A percentile compares a stretch with the other conserved stretches of the same genome.
These are phyloP conservation scores for Nephrotoma guestfalica DNA, from an alignment of 2,888 invertebrate genomes.

Conservation along the genomic window DNA sequence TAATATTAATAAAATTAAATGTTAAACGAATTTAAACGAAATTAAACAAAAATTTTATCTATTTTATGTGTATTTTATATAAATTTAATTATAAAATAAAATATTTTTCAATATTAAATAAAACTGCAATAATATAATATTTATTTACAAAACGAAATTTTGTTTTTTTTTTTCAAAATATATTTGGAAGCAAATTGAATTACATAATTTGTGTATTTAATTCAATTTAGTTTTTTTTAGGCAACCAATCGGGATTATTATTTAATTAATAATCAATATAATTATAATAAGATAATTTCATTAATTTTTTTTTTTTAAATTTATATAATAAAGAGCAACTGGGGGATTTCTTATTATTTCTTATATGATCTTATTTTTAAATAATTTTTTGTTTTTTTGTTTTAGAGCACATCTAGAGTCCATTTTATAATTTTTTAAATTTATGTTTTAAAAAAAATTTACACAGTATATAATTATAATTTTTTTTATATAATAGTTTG, in stretches of 20 bases:
- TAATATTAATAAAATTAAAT: not conserved
- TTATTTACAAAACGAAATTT: not conserved
- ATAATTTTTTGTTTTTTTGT: not conserved
- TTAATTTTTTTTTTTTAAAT: not conserved
- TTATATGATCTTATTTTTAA: not conserved
- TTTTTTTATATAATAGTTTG: not conserved
- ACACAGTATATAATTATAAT: not conserved
- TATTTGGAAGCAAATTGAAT: not conserved
- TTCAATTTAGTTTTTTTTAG: not conserved
- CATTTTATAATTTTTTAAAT: not conserved
- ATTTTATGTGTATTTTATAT: not conserved
- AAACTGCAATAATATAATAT: not conserved
- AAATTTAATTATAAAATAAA: not conserved
- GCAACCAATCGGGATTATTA: not conserved
- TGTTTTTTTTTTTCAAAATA: not conserved
- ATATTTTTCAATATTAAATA: not conserved
- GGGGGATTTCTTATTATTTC: not conserved
- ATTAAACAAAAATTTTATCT: not conserved
- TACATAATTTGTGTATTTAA: not conserved
- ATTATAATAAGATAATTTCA: not conserved
- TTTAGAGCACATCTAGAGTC: slow-evolving; percentile 5
- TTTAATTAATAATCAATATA: not conserved
- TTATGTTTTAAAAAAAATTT: not conserved
- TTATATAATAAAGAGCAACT: not conserved
- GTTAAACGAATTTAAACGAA: not conserved